These are phyloP conservation scores for Brachyptera risi DNA, from an alignment of 2,888 invertebrate species.

Conservation along the genomic window DNA sequence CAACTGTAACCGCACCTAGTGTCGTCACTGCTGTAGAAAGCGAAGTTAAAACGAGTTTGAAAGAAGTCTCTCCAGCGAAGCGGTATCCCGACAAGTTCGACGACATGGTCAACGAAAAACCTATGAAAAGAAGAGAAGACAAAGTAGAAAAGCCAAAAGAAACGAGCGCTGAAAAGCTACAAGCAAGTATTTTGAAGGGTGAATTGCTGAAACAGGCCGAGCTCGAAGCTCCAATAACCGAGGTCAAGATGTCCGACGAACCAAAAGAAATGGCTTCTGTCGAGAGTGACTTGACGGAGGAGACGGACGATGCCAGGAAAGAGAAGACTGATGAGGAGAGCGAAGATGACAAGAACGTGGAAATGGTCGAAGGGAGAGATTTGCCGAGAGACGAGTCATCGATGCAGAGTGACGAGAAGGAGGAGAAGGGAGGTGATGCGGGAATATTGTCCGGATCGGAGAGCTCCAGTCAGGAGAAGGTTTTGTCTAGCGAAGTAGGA, in stretches of 20 bases:
- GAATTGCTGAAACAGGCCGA: conserved; percentile 12
- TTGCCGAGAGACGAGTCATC: background rate
- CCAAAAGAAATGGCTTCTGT: conserved; percentile 33
- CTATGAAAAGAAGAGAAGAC: conserved; percentile 47
- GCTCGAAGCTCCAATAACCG: conserved; percentile 25
- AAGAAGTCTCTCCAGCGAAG: too few relatives aligned
- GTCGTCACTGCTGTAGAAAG: too few relatives aligned
- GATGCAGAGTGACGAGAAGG: background rate
- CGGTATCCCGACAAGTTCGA: background rate
- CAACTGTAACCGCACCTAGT: too few relatives aligned
- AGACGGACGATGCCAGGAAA: conserved; percentile 27
- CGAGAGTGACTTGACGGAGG: conserved; percentile 28
- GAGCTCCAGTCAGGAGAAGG: background rate
- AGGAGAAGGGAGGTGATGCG: too few relatives aligned
- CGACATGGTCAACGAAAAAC: conserved; percentile 5
- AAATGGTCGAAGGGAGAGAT: background rate
- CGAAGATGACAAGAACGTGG: conserved; percentile 27
- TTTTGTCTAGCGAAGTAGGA: background rate
- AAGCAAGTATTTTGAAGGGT: too few relatives aligned
- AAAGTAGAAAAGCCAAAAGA: conserved; percentile 46
- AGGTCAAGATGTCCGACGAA: conserved; percentile 32
- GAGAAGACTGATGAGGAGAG: conserved; percentile 28
- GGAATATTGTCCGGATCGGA: background rate
- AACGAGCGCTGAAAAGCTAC: conserved; percentile 31
- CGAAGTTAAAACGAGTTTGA: too few relatives aligned